Evolutionary conservation across 1,140 invertebrate genomes (phyloP).

Genomic region (Papilio dardanus): DNA sequence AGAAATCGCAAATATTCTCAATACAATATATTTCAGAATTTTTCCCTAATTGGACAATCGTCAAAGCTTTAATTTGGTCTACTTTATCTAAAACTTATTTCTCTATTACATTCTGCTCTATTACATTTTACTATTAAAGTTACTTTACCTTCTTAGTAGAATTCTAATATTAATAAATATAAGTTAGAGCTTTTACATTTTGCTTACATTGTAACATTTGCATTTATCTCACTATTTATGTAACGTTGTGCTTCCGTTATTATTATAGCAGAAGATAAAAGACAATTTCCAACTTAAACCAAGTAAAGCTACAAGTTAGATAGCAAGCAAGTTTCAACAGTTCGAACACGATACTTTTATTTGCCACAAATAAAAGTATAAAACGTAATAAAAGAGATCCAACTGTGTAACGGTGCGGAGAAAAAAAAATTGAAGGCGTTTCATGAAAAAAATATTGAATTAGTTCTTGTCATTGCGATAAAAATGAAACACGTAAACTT

Average conservation of each 20-base stretch:
- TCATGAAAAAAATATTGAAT: not conserved
- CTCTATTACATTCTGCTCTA: not conserved
- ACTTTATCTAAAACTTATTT: not conserved
- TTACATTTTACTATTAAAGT: not conserved
- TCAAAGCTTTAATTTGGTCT: not conserved
- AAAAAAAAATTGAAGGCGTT: not conserved
- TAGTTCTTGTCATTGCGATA: not conserved
- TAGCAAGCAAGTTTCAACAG: not conserved
- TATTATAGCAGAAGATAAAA: not conserved
- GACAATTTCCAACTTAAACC: not conserved
- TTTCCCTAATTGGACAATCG: not conserved
- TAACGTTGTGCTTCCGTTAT: not conserved
- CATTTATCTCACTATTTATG: constrained; percentile 15
- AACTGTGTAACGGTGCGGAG: not conserved
- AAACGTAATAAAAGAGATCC: not conserved
- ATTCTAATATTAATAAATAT: not conserved
- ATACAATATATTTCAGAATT: not conserved
- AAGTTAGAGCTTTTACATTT: constrained; percentile 1
- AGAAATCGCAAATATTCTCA: not conserved
- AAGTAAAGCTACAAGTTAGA: not conserved
- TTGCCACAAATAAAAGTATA: not conserved
- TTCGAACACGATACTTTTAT: not conserved
- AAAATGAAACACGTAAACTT: not conserved
- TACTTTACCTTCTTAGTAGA: not conserved
- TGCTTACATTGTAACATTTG: not conserved